Base-by-base conservation (phyloP, 2,797 vertebrate species). In the Rhabdomys pumilio region DNA sequence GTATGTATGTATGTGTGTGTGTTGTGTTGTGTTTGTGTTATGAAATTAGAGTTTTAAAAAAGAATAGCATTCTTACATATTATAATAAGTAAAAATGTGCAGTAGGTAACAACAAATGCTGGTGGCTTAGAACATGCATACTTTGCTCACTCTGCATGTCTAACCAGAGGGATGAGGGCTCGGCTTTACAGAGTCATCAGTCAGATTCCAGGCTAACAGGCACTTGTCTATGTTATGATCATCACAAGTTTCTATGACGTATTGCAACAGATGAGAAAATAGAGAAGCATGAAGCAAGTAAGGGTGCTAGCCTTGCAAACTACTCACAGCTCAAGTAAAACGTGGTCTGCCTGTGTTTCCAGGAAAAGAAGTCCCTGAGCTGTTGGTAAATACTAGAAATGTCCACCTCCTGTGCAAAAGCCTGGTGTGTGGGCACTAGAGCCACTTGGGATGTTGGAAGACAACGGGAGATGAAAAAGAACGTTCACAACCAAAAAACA, bases 161-260 rank as follows among this genome's bases (percentile, higher is more conserved):
- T 31, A 82, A 11, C 4, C 26, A 34, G 41, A 20, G 20, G 73
- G 7, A 20, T 2, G 26, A 76, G 47, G 85, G 22, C 38, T 92
- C 22, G 41, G 29, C 14, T 55, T 79, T 31, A 6, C 1, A 12
- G 0, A 2, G 6, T 29, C 69, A 6, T 38, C 10, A 20, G 4
- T 50, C 77, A 50, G 44, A 63, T 85, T 80, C 57, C 53, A 50
- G 63, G 57, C 53, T 57, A 26, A 59, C 10, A n/a, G 82, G 57
- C 11, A 13, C 73, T 17, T 47, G 69, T 47, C 15, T 26, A n/a
- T 81, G 44, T 61, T 65, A n/a, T n/a, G 69, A 72, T 89, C 26
- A 44, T 90, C 38, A 19, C 31, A 31, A 81, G 79, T 31, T 75
- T 67, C 22, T 44, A 29, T 15, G 41, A 1, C 38, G 24, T 89